phyloP scores from a whole-genome alignment of 2,113 vertebrate species.

The Cnemophilus loriae region DNA sequence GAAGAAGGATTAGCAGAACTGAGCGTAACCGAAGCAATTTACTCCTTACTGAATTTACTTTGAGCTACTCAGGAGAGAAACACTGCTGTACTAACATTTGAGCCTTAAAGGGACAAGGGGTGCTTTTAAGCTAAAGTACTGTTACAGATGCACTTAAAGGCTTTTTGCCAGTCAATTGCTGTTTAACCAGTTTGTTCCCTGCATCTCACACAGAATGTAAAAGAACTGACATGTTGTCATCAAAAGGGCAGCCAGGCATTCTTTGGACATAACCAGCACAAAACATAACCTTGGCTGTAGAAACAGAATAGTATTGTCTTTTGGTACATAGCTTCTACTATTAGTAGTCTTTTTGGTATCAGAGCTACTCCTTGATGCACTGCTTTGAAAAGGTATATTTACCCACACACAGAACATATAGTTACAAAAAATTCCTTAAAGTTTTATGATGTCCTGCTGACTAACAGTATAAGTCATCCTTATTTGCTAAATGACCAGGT shows the following conservation, averaged over 20 bases:
- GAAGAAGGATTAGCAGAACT: not conserved
- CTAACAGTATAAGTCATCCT: not conserved
- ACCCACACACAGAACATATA: not conserved
- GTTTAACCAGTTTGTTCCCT: not conserved
- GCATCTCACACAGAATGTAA: not conserved
- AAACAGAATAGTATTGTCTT: not conserved
- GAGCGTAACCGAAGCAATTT: not conserved
- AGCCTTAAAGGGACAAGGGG: not conserved
- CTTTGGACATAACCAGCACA: not conserved
- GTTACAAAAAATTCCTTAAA: not conserved
- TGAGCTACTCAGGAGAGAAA: not conserved
- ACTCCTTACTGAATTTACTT: not conserved
- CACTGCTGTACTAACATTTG: not conserved
- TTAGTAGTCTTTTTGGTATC: not conserved
- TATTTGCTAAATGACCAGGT: not conserved
- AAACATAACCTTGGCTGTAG: not conserved
- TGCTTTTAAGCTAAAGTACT: not conserved
- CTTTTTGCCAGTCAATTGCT: not conserved
- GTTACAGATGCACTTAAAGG: not conserved
- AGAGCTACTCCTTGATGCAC: not conserved
- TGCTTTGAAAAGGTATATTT: not conserved
- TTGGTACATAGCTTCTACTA: not conserved
- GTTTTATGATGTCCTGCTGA: not conserved
- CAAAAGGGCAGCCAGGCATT: not conserved
- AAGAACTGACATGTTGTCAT: not conserved